phyloP scores from a whole-genome alignment of 37 sponge, comb jelly and placozoan genomes.

The Oopsacas minuta region DNA sequence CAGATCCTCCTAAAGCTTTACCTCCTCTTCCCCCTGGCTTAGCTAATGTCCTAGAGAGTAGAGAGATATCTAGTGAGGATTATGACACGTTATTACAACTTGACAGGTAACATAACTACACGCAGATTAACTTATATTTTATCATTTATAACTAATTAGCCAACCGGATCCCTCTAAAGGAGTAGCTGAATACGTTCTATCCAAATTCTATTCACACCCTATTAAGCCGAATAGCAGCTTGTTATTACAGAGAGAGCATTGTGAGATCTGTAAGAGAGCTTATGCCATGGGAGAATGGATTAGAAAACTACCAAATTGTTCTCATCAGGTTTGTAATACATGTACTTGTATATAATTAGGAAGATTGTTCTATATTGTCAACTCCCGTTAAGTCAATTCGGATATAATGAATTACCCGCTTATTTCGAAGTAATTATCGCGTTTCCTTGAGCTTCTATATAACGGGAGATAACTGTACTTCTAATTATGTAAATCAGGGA shows the following conservation, averaged over 20 bases:
- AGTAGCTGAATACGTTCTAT: constrained; percentile 26
- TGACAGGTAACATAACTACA: too few relatives aligned
- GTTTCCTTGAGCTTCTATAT: too few relatives aligned
- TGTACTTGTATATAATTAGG: too few relatives aligned
- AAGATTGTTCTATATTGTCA: not conserved
- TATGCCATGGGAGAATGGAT: constrained; percentile 54
- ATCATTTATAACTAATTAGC: not conserved
- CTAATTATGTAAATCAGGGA: not conserved
- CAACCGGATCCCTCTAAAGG: not conserved
- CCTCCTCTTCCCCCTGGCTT: constrained; percentile 44
- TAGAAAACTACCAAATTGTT: constrained; percentile 51
- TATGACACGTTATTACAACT: constrained; percentile 70
- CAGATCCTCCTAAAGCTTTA: not conserved
- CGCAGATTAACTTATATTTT: too few relatives aligned
- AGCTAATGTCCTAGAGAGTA: constrained; percentile 36
- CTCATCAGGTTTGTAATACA: constrained; percentile 42
- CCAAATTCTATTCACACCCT: constrained; percentile 34
- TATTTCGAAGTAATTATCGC: too few relatives aligned
- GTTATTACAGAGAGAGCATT: constrained; percentile 22
- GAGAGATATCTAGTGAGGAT: constrained; percentile 64
- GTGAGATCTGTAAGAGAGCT: constrained; percentile 27
- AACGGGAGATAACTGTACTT: too few relatives aligned
- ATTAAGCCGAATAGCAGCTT: constrained; percentile 36
- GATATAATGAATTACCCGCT: not conserved
- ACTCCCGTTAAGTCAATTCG: not conserved